These are phyloP conservation scores for Ferdinandea cuprea DNA, from an alignment of 2,888 invertebrate genomes.

Conservation along the genomic window DNA sequence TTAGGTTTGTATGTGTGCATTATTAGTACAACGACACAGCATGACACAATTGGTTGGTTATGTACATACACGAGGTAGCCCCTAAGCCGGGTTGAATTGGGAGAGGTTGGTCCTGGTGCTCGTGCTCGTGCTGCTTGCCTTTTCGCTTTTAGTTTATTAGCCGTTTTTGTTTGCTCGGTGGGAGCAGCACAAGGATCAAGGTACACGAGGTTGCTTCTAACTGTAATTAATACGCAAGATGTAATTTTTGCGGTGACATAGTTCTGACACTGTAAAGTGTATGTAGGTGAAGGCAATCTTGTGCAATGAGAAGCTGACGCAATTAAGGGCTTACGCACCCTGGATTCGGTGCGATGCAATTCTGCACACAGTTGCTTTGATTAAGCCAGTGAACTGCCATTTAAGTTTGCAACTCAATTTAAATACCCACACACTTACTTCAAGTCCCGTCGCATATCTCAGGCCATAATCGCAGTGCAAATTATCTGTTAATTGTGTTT, in stretches of 20 bases:
- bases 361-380: no score
- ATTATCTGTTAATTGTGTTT: constrained; percentile 38
- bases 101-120: constrained; percentile 14
- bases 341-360: no score
- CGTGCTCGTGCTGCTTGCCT: constrained; percentile 1
- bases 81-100: not conserved
- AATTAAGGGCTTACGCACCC: not conserved
- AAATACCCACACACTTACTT: not conserved
- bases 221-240: constrained; percentile 44
- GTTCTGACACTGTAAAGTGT: not conserved
- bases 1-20: not conserved
- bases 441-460: not conserved
- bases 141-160: constrained; percentile 7
- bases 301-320: not conserved
- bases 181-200: constrained; percentile 31
- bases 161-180: constrained; percentile 30
- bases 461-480: constrained; percentile 30
- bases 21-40: no score
- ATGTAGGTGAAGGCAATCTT: not conserved
- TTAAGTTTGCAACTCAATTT: no score
- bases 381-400: no score
- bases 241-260: constrained; percentile 8
- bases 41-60: constrained; percentile 42
- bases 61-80: constrained; percentile 28
- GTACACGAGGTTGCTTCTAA: constrained; percentile 11